Base-by-base conservation (phyloP, 2,888 invertebrate species). In the Cerastis rubricosa region DNA sequence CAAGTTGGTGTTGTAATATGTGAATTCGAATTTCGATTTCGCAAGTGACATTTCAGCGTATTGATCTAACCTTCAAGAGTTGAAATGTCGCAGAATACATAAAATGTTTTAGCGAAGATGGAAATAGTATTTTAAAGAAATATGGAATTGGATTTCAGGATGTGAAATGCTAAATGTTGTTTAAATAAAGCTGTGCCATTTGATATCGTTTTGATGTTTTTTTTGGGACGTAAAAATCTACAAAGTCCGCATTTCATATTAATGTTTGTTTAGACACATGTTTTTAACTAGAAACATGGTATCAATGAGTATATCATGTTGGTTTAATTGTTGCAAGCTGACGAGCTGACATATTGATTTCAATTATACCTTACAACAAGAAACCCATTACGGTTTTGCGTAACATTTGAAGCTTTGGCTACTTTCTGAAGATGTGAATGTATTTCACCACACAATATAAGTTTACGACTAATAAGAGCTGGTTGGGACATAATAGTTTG, bases 381-480 rank as follows among this genome's bases (percentile, higher is more conserved):
- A 71, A 66, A 54, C 19, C 45, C n/a, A 61, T 25, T 11, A 59
- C 29, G 3, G 14, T 61, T 57, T 29, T 29, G 65, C 8, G 29
- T n/a, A 17, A 74, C 63, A 71, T 43, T 63, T 67, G 14, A 70
- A 61, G 40, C 29, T 22, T 65, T 51, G 25, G n/a, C 51, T 35
- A 47, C 51, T 80, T 65, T 66, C 79, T 14, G 17, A 29, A 40
- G 35, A n/a, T 45, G n/a, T 51, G 17, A 74, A 78, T 78, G 59
- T 74, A 73, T 78, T 71, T 74, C 35, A 25, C 49, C 45, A 66
- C 40, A 75, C 63, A 72, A 72, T 76, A 76, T 83, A 76, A 76
- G 73, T 76, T 83, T 68, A 80, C 76, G 83, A 70, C 54, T 73
- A 70, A 70, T 81, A 78, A 63, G 78, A 70, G 51, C 40, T 61